phyloP scores from a whole-genome alignment of 2,113 vertebrate species.

The Pagrus major region DNA sequence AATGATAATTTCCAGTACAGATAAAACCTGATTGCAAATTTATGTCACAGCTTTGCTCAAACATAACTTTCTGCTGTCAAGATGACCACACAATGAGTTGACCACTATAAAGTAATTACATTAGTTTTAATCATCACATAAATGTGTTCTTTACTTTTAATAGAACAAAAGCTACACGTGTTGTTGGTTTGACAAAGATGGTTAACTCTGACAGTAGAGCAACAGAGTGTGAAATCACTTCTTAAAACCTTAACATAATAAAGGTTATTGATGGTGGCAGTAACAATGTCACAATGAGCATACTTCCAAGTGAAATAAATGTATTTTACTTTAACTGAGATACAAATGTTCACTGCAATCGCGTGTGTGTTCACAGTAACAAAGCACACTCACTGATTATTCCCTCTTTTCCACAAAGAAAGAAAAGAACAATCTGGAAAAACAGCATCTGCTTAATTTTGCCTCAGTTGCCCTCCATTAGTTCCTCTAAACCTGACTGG shows the following conservation, averaged over 20 bases:
- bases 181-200: background rate
- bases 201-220: background rate
- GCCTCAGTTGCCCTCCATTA: conserved; percentile 63
- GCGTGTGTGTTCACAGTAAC: conserved; percentile 20
- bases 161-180: background rate
- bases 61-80: background rate
- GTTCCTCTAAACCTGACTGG: conserved; percentile 59
- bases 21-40: conserved; percentile 43
- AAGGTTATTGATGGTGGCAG: background rate
- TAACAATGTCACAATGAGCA: conserved; percentile 34
- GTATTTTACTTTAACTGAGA: conserved; percentile 27
- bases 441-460: conserved; percentile 63
- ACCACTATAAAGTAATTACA: conserved; percentile 12
- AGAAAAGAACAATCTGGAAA: conserved; percentile 38
- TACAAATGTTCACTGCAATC: conserved; percentile 12
- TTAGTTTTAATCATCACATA: background rate
- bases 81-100: background rate
- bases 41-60: conserved; percentile 31
- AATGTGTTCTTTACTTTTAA: background rate
- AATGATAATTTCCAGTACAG: conserved; percentile 43
- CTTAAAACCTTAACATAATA: background rate
- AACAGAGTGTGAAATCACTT: background rate
- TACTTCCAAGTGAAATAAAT: background rate
- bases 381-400: conserved; percentile 15
- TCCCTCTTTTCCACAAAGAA: conserved; percentile 13